phyloP scores from a whole-genome alignment of 1,140 invertebrate genomes.

The Reticulitermes speratus region DNA sequence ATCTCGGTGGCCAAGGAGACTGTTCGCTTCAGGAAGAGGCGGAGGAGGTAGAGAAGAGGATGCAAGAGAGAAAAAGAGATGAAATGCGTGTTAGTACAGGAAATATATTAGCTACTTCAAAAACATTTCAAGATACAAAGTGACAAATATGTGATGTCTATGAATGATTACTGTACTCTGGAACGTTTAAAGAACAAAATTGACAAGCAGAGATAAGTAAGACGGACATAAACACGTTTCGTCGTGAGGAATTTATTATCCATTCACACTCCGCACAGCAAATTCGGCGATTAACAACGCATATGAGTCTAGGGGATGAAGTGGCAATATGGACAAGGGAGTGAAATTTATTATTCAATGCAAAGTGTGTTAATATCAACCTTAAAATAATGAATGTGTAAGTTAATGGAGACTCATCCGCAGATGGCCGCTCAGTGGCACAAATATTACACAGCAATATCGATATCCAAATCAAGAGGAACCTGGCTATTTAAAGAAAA shows the following conservation, averaged over 20 bases:
- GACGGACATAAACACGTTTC: background rate
- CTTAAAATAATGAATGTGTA: too few species aligned
- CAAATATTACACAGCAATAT: too few species aligned
- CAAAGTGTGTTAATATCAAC: too few species aligned
- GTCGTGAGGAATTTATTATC: background rate
- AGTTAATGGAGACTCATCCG: too few species aligned
- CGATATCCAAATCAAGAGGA: too few species aligned
- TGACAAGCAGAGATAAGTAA: background rate
- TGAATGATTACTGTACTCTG: background rate
- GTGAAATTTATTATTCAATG: too few species aligned
- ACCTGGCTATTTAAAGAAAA: too few species aligned
- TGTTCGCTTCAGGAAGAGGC: background rate
- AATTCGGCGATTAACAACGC: background rate
- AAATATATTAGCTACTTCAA: constrained; percentile 11
- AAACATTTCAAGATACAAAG: background rate
- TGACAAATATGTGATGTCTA: background rate
- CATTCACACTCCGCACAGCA: background rate
- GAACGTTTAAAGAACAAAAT: too few species aligned
- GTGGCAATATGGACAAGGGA: too few species aligned
- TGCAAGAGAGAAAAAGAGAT: background rate
- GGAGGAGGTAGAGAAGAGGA: background rate
- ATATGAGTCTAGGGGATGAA: background rate
- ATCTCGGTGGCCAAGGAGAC: background rate
- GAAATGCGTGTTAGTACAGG: background rate
- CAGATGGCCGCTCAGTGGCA: too few species aligned